Evolutionary conservation across 2,888 invertebrate genomes (phyloP).

Genomic region (Eulithis prunata): DNA sequence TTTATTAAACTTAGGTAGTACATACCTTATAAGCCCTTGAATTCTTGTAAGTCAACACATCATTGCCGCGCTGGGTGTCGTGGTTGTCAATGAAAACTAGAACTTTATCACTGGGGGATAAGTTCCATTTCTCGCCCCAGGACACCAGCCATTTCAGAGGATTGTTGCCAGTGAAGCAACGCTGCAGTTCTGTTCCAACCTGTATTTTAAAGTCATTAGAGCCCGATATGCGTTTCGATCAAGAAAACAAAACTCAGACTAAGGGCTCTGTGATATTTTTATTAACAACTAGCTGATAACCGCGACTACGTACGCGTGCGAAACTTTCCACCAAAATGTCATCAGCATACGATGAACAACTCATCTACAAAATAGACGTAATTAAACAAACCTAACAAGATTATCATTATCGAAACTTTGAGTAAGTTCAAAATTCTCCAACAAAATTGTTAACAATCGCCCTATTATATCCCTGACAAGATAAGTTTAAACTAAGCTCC

Average conservation of each 20-base stretch:
- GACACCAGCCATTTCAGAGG: slow-evolving; percentile 78
- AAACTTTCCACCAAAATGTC: too few species aligned
- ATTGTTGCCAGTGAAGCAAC: slow-evolving; percentile 83
- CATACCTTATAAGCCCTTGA: slow-evolving; percentile 87
- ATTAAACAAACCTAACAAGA: not conserved
- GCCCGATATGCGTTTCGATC: too few species aligned
- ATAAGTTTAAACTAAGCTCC: slow-evolving; percentile 31
- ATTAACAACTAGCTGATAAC: too few species aligned
- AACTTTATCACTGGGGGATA: slow-evolving; percentile 85
- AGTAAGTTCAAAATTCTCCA: not conserved
- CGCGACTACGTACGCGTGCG: too few species aligned
- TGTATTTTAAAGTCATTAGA: slow-evolving; percentile 38
- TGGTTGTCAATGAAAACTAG: slow-evolving; percentile 94
- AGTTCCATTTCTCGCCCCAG: slow-evolving; percentile 71
- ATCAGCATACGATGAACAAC: not conserved
- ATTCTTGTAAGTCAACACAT: slow-evolving; percentile 88
- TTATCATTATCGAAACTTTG: not conserved
- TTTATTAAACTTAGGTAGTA: too few species aligned
- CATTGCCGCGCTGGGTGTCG: slow-evolving; percentile 91
- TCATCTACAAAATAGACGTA: not conserved
- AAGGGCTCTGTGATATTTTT: too few species aligned
- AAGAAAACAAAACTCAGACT: too few species aligned
- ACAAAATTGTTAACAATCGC: slow-evolving; percentile 8
- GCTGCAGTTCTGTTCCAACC: slow-evolving; percentile 81
- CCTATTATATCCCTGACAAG: slow-evolving; percentile 17